Conservation (phyloP, 2,113 vertebrate genomes). For the Blennius ocellaris region DNA sequence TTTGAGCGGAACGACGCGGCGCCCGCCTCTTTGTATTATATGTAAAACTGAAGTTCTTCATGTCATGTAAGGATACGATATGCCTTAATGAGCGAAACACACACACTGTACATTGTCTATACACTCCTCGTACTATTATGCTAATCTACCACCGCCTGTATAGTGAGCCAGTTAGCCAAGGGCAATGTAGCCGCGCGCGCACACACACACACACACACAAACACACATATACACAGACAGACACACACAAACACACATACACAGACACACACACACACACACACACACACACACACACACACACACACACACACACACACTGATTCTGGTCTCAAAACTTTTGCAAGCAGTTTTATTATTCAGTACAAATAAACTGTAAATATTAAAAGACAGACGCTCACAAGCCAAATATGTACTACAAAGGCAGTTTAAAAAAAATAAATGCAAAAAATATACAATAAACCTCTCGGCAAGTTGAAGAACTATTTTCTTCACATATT, state of each 20-base stretch:
- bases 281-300: background rate
- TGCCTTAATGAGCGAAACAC: constrained; percentile 78
- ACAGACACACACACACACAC: constrained; percentile 23
- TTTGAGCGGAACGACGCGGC: constrained; percentile 35
- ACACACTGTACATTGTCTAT: constrained; percentile 62
- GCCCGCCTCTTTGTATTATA: constrained; percentile 49
- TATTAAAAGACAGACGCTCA: constrained; percentile 32
- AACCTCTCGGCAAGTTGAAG: background rate
- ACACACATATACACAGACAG: too few species aligned
- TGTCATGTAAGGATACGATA: constrained; percentile 69
- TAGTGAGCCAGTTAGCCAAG: constrained; percentile 58
- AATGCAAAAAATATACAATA: constrained; percentile 8
- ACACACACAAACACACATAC: background rate
- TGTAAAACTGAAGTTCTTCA: constrained; percentile 60
- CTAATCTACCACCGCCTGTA: constrained; percentile 56
- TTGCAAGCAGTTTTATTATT: constrained; percentile 30
- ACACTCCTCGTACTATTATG: constrained; percentile 47
- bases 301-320: too few species aligned
- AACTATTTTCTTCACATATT: background rate
- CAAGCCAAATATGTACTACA: constrained; percentile 34
- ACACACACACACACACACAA: constrained; percentile 31
- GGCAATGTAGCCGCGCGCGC: constrained; percentile 54
- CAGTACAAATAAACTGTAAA: constrained; percentile 44
- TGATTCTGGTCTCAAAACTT: constrained; percentile 5
- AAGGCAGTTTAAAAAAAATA: too few species aligned